phyloP scores from a whole-genome alignment of 1,140 invertebrate species.

The Sarcophaga peregrina region DNA sequence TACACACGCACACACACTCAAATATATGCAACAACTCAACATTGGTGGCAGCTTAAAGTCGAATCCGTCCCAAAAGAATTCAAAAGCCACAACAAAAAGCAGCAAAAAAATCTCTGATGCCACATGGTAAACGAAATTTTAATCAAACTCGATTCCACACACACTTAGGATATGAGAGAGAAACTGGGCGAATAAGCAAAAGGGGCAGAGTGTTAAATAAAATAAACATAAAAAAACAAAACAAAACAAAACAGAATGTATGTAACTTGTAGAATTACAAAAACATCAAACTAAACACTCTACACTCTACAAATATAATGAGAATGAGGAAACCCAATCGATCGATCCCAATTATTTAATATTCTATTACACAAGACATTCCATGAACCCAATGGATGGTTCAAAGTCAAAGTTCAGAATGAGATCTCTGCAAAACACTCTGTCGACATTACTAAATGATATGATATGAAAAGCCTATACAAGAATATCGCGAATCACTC shows the following conservation, averaged over 20 bases:
- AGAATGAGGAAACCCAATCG: neutral
- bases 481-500: too few relatives aligned
- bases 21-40: neutral
- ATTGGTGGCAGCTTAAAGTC: neutral
- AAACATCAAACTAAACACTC: slow-evolving; percentile 5
- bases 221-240: slow-evolving; percentile 31
- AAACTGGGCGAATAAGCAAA: too few relatives aligned
- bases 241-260: too few relatives aligned
- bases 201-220: slow-evolving; percentile 26
- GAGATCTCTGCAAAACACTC: neutral
- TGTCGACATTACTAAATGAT: too few relatives aligned
- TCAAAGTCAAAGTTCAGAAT: neutral
- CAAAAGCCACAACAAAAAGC: neutral
- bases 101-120: neutral
- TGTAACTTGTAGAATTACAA: neutral
- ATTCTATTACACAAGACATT: too few relatives aligned
- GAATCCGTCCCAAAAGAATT: neutral
- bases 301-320: neutral
- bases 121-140: slow-evolving; percentile 36
- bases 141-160: slow-evolving; percentile 19
- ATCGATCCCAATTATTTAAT: too few relatives aligned
- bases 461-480: too few relatives aligned
- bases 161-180: neutral
- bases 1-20: neutral
- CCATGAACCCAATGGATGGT: too few relatives aligned